phyloP scores from a whole-genome alignment of 1,140 invertebrate genomes.

The Rhizoglyphus robini region DNA sequence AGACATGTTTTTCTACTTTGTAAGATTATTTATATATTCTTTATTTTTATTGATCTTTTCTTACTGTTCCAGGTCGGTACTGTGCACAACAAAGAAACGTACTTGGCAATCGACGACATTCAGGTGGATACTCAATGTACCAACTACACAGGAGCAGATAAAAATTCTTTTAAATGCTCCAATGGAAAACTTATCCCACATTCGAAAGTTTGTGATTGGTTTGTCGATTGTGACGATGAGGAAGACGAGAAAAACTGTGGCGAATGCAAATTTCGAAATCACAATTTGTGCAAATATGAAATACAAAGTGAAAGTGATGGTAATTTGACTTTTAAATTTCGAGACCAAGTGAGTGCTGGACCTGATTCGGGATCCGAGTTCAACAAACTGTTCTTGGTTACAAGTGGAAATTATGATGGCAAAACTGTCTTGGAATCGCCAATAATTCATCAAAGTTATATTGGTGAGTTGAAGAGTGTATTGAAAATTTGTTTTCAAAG shows the following conservation, averaged over 20 bases:
- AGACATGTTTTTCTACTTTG: constrained; percentile 31
- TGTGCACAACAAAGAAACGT: not conserved
- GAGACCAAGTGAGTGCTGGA: not conserved
- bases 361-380: not conserved
- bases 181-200: not conserved
- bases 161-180: not conserved
- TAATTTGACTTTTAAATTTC: not conserved
- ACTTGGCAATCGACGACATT: not conserved
- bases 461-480: not conserved
- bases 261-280: not conserved
- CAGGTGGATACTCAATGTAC: not conserved
- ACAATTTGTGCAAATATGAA: not conserved
- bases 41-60: not conserved
- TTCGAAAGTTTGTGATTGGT: not conserved
- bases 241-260: constrained; percentile 11
- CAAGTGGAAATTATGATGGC: not conserved
- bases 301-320: not conserved
- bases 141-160: not conserved
- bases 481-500: not conserved
- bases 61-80: not conserved
- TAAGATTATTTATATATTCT: not conserved
- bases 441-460: constrained; percentile 2
- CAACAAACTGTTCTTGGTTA: not conserved
- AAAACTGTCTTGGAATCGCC: not conserved
- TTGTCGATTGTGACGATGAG: not conserved